These are phyloP conservation scores for Epinephelus lanceolatus DNA, from an alignment of 2,113 vertebrate genomes.

Conservation along the genomic window DNA sequence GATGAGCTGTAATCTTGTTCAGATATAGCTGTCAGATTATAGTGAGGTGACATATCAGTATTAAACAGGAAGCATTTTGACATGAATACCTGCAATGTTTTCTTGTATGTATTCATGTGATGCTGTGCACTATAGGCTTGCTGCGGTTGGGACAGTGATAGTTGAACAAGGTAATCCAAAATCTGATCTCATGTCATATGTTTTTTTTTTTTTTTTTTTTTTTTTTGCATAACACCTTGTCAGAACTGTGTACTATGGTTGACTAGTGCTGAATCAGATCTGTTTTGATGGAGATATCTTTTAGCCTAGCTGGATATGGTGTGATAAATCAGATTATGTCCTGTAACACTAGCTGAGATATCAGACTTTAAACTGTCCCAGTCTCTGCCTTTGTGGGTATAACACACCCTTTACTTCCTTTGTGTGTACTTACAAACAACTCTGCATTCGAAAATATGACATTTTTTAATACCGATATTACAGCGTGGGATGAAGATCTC, in stretches of 20 bases:
- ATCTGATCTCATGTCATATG: slow-evolving; percentile 42
- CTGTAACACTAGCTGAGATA: slow-evolving; percentile 41
- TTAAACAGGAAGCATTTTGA: slow-evolving; percentile 20
- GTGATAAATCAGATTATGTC: slow-evolving; percentile 54
- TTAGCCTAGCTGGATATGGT: slow-evolving; percentile 36
- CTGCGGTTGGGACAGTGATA: neutral
- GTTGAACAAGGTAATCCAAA: slow-evolving; percentile 34
- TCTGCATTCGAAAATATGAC: slow-evolving; percentile 8
- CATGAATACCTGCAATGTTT: slow-evolving; percentile 24
- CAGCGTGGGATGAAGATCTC: slow-evolving; percentile 22
- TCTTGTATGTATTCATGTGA: slow-evolving; percentile 15
- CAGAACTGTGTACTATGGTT: slow-evolving; percentile 21
- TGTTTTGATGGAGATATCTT: slow-evolving; percentile 59
- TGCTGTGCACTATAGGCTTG: neutral
- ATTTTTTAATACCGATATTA: slow-evolving; percentile 24
- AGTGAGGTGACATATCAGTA: slow-evolving; percentile 3
- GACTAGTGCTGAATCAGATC: slow-evolving; percentile 50
- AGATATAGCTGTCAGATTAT: slow-evolving; percentile 48
- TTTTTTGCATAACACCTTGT: slow-evolving; percentile 34
- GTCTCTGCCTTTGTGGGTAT: slow-evolving; percentile 22
- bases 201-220: slow-evolving; percentile 35
- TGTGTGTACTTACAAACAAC: slow-evolving; percentile 21
- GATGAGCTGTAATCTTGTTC: slow-evolving; percentile 27
- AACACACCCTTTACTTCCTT: slow-evolving; percentile 5
- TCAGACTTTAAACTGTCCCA: slow-evolving; percentile 28